Conservation (phyloP, 1,140 invertebrate genomes). For the Venturia canescens region DNA sequence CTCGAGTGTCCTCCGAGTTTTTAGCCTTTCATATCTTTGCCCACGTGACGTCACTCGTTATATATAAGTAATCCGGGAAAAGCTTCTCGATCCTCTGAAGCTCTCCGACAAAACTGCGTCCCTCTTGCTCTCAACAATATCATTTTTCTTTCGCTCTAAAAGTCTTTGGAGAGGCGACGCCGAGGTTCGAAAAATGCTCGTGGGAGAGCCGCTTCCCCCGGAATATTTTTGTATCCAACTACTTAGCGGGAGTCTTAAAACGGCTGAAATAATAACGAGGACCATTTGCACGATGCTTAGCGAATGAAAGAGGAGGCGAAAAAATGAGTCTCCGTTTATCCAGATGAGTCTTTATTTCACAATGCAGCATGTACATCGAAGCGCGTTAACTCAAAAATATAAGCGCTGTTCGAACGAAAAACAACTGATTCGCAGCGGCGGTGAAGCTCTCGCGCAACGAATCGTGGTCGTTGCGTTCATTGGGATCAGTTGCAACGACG, state of each 20-base stretch:
- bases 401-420: background rate
- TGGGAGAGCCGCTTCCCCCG: too few relatives aligned
- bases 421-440: conserved; percentile 1
- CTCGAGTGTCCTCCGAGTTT: too few relatives aligned
- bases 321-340: background rate
- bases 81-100: conserved; percentile 3
- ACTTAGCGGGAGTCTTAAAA: too few relatives aligned
- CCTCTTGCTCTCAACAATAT: background rate
- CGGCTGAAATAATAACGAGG: too few relatives aligned
- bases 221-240: too few relatives aligned
- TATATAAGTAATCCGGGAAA: conserved; percentile 3
- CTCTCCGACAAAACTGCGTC: background rate
- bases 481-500: conserved; percentile 38
- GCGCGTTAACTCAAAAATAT: background rate
- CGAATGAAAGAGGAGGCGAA: background rate
- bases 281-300: too few relatives aligned
- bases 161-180: too few relatives aligned
- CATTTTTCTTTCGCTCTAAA: background rate
- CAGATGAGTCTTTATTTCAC: conserved; percentile 46
- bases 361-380: conserved; percentile 40
- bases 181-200: too few relatives aligned
- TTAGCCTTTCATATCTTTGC: background rate
- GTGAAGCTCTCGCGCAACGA: background rate
- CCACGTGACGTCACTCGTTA: background rate
- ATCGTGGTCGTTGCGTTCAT: conserved; percentile 26